These are phyloP conservation scores for Sialia sialis DNA, from an alignment of 2,113 vertebrate genomes.

Conservation along the genomic window DNA sequence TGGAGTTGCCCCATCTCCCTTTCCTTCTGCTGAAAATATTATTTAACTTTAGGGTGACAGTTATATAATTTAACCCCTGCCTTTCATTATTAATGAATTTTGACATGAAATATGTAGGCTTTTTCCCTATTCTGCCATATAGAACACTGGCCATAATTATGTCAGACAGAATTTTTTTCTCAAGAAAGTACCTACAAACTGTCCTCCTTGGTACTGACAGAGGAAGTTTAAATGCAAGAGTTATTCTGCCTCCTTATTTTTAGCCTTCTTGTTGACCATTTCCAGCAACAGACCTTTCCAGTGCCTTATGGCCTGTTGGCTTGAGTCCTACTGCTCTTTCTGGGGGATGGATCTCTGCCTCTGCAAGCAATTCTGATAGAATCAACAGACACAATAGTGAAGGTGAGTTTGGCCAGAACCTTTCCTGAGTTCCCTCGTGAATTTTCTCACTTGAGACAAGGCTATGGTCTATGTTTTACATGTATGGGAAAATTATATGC, in stretches of 20 bases:
- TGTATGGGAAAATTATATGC: not conserved
- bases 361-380: not conserved
- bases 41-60: slow-evolving; percentile 77
- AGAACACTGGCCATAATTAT: slow-evolving; percentile 53
- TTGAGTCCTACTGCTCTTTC: not conserved
- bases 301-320: not conserved
- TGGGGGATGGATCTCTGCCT: not conserved
- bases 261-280: not conserved
- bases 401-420: not conserved
- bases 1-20: slow-evolving; percentile 32
- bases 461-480: not conserved
- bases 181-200: slow-evolving; percentile 33
- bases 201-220: slow-evolving; percentile 20
- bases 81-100: slow-evolving; percentile 81
- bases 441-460: not conserved
- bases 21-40: slow-evolving; percentile 69
- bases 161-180: slow-evolving; percentile 47
- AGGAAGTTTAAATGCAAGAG: slow-evolving; percentile 32
- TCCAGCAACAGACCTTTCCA: not conserved
- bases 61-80: slow-evolving; percentile 75
- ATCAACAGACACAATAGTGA: not conserved
- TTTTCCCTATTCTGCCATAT: slow-evolving; percentile 49
- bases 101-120: slow-evolving; percentile 78
- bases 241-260: slow-evolving; percentile 34
- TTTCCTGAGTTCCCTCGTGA: not conserved